Percentiles rank a stretch among this genome's conserved stretches.
phyloP scores from a whole-genome alignment of 2,113 vertebrate species.

The Sialia sialis region DNA sequence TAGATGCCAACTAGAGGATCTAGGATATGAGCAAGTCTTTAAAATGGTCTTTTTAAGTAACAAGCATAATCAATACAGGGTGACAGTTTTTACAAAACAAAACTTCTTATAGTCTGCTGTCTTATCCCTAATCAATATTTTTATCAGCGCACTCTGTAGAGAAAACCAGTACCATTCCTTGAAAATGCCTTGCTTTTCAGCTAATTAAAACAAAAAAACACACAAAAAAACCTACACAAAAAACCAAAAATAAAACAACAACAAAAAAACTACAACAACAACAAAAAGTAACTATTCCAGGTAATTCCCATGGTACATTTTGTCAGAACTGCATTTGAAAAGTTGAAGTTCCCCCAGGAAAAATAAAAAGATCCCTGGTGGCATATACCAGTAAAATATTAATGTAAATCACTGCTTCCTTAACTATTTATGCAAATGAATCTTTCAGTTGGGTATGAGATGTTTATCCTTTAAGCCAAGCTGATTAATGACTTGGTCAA shows the following conservation, averaged over 20 bases:
- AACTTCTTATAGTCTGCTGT: neutral
- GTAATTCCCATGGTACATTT: accelerated
- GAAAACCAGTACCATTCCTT: neutral
- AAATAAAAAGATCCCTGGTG: neutral
- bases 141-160: neutral
- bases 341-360: neutral
- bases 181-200: neutral
- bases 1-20: neutral
- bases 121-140: neutral
- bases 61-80: neutral
- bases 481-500: neutral
- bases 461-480: neutral
- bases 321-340: neutral
- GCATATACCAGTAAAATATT: neutral
- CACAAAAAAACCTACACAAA: neutral
- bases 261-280: no score
- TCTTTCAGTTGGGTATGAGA: neutral
- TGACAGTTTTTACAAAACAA: neutral
- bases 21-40: neutral
- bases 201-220: neutral
- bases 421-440: neutral
- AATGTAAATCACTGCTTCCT: neutral
- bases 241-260: neutral
- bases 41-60: neutral
- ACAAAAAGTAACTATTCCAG: neutral